Evolutionary conservation across 2,797 vertebrate genomes (phyloP).

Genomic region (Smutsia gigantea): DNA sequence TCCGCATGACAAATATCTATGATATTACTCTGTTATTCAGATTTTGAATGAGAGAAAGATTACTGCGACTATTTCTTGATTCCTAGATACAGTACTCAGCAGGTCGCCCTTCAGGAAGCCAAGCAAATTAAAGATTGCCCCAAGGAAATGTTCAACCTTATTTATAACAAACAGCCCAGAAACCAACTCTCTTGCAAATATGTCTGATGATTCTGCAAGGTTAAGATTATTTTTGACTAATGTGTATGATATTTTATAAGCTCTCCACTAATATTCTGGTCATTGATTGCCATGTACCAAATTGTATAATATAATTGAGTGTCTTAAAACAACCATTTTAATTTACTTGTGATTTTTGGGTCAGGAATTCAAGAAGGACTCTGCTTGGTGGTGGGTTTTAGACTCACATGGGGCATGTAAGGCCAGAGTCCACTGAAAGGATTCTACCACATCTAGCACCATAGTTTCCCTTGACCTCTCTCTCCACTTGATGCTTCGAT

Average conservation of each 20-base stretch:
- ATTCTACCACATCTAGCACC: fast-evolving
- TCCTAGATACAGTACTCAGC: background rate
- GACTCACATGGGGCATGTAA: fast-evolving
- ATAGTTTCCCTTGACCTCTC: background rate
- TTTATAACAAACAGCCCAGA: background rate
- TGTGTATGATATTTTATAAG: background rate
- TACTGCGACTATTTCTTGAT: background rate
- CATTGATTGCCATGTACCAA: background rate
- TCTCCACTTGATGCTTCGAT: background rate
- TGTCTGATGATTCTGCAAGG: background rate
- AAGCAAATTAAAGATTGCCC: background rate
- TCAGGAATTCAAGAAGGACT: background rate
- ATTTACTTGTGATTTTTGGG: background rate
- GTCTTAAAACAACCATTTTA: background rate
- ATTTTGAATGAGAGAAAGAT: background rate
- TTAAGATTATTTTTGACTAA: background rate
- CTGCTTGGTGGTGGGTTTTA: background rate
- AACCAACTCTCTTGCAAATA: background rate
- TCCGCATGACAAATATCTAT: background rate
- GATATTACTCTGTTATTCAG: background rate
- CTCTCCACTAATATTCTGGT: background rate
- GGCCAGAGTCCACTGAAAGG: background rate
- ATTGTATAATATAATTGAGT: background rate
- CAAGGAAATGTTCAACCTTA: background rate
- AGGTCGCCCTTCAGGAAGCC: background rate